Evolutionary conservation across 1,140 invertebrate species (phyloP).

Genomic region (Cherax quadricarinatus): DNA sequence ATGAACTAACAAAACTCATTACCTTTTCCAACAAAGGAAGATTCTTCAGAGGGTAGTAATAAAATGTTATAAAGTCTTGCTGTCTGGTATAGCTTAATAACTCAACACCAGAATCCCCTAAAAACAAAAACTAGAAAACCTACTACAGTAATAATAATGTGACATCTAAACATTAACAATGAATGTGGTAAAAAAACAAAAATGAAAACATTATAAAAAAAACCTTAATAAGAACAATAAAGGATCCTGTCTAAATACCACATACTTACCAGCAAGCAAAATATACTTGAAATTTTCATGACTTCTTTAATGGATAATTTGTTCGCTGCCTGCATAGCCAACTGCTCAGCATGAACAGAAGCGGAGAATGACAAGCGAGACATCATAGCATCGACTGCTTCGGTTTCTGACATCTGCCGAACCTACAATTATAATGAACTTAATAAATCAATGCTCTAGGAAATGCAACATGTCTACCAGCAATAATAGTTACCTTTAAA

Average conservation of each 20-base stretch:
- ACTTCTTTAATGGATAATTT: constrained; percentile 84
- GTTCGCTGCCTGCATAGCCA: constrained; percentile 82
- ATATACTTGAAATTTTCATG: constrained; percentile 85
- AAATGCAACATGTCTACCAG: not conserved
- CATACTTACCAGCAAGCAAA: constrained; percentile 86
- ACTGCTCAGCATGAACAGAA: constrained; percentile 76
- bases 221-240: too few relatives aligned
- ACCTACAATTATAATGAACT: constrained; percentile 77
- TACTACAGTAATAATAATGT: too few relatives aligned
- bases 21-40: too few relatives aligned
- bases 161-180: too few relatives aligned
- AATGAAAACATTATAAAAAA: too few relatives aligned
- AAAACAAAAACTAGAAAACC: too few relatives aligned
- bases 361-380: constrained; percentile 89
- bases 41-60: too few relatives aligned
- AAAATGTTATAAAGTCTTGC: too few relatives aligned
- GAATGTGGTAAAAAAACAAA: too few relatives aligned
- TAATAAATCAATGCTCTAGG: not conserved
- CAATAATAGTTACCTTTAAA: not conserved
- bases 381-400: constrained; percentile 89
- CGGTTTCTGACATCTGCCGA: constrained; percentile 86
- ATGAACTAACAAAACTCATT: too few relatives aligned
- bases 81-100: too few relatives aligned
- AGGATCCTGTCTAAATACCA: not conserved
- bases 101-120: too few relatives aligned